Conservation (phyloP, 2,888 invertebrate genomes). For the Deroplatys truncata region DNA sequence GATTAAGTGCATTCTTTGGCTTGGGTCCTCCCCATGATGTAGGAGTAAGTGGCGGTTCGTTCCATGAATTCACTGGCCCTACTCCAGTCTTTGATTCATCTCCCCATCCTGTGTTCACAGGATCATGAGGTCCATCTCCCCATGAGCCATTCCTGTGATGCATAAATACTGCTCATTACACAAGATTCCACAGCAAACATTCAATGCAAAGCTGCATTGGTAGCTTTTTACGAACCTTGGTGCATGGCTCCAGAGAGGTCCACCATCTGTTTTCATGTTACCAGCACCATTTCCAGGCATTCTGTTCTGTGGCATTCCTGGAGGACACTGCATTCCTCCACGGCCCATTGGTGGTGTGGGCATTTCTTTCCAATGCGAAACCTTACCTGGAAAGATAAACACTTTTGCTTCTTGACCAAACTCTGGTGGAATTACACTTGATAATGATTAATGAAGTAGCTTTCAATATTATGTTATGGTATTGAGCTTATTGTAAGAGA, state of each 20-base stretch:
- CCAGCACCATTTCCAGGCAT: conserved; percentile 47
- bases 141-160: conserved; percentile 38
- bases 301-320: conserved; percentile 60
- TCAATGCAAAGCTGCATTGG: not conserved
- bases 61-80: conserved; percentile 35
- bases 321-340: conserved; percentile 48
- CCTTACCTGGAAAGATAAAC: conserved; percentile 36
- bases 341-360: conserved; percentile 43
- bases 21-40: conserved; percentile 38
- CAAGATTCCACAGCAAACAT: not conserved
- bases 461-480: not conserved
- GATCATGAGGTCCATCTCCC: conserved; percentile 39
- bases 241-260: conserved; percentile 40
- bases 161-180: not conserved
- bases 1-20: conserved; percentile 40
- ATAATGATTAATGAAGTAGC: conserved; percentile 31
- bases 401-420: conserved; percentile 32
- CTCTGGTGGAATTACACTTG: conserved; percentile 38
- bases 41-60: conserved; percentile 36
- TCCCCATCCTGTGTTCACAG: conserved; percentile 31
- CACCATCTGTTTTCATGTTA: conserved; percentile 39
- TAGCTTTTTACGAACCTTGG: conserved; percentile 31
- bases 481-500: too few relatives aligned
- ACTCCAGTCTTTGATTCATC: conserved; percentile 31
- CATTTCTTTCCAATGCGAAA: conserved; percentile 60